Evolutionary conservation across 2,113 vertebrate genomes (phyloP), one percentile per base, ranked within the genome.

Genomic region (Oryzias woworae): DNA sequence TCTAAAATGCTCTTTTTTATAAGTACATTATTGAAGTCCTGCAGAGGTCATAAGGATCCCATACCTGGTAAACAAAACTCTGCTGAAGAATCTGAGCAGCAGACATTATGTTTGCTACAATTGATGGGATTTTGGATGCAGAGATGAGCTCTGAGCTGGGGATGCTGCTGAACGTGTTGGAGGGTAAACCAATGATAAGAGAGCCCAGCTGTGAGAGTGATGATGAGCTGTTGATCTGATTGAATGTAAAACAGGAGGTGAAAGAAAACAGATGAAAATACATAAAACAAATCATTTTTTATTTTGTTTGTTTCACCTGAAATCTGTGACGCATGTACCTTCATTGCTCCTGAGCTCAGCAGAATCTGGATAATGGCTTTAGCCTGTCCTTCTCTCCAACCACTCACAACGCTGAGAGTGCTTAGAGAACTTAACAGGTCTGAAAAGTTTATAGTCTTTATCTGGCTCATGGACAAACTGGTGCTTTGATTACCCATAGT

Each of bases 321-420:
- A 20, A 42, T n/a, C 1, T 17, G 43, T 24, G 16, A 63, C 28
- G 22, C 24, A 36, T 12, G 28, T 83, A 93, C 91, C 89, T 85
- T 4, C 6, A 90, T 7, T 1, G 24, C 0, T 6, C 85, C 84
- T 2, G 79, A 71, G 0, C 65, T 65, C 24, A 81, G 13, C 61
- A 93, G 47, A 12, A 42, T 13, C 51, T 28, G 45, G 18, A 92
- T 15, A 2, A 92, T 84, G 52, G 52, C 54, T 22, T 4, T 71
- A 57, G 86, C 79, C 81, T 92, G 91, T 1, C 86, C 91, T 13
- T 43, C 15, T 5, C 66, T 79, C 92, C 92, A 93, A 66, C 43
- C 80, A 0, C 0, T 18, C 31, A 90, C 82, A 0, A 0, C 4
- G 20, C 78, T 62, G n/a, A 93, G 81, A 0, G 12, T 62, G 13